Evolutionary conservation across 2,113 vertebrate species (phyloP).

Genomic region (Stictonetta naevosa): DNA sequence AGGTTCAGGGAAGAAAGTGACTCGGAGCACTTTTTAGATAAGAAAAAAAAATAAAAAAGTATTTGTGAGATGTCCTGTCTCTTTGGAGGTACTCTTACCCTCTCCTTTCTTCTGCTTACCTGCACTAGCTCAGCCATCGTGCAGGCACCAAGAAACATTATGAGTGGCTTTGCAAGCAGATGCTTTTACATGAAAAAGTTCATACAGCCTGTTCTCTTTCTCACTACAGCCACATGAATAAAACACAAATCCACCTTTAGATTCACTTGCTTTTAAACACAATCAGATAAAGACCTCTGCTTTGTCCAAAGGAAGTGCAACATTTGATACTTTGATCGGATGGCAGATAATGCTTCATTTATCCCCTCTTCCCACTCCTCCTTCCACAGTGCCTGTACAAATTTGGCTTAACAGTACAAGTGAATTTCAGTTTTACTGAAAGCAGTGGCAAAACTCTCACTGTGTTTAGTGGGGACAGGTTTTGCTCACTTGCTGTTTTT

Average conservation of each 20-base stretch:
- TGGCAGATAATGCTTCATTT: neutral
- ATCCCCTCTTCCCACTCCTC: neutral
- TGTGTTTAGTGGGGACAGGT: neutral
- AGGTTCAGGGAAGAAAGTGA: neutral
- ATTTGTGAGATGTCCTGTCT: neutral
- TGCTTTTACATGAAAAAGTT: slow-evolving; percentile 14
- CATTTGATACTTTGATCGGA: neutral
- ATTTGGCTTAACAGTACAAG: neutral
- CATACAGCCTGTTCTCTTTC: neutral
- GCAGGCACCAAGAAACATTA: slow-evolving; percentile 42
- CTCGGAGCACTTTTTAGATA: neutral
- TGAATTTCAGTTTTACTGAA: neutral
- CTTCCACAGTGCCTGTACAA: neutral
- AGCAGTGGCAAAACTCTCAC: neutral
- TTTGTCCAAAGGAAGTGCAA: slow-evolving; percentile 2
- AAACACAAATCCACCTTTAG: neutral
- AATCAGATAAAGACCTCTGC: neutral
- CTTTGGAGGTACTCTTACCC: neutral
- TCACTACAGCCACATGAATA: neutral
- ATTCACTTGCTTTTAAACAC: slow-evolving; percentile 6
- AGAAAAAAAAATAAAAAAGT: neutral
- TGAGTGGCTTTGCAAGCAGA: slow-evolving; percentile 51
- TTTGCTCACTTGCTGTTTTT: neutral
- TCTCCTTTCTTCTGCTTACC: neutral
- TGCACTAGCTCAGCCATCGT: neutral